phyloP scores from a whole-genome alignment of 2,113 vertebrate species.

The Panthera tigris region DNA sequence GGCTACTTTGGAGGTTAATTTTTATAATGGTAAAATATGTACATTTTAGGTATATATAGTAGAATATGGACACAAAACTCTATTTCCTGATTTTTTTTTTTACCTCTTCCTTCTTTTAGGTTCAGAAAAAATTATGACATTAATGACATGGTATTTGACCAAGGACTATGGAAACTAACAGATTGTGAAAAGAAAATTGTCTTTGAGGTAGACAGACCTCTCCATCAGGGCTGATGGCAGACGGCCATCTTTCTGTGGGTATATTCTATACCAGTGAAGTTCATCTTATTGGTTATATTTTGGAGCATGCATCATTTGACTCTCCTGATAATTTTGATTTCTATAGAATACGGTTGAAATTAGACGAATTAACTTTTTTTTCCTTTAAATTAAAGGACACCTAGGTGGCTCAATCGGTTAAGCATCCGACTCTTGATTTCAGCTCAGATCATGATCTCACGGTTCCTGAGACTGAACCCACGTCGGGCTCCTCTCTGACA shows the following conservation, averaged over 20 bases:
- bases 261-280: neutral
- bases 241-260: neutral
- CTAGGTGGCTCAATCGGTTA: no score
- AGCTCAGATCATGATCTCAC: no score
- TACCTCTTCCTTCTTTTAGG: neutral
- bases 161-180: neutral
- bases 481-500: no score
- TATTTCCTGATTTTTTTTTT: neutral
- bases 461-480: no score
- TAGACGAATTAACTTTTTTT: neutral
- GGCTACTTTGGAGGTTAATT: neutral
- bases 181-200: neutral
- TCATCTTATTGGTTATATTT: neutral
- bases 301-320: neutral
- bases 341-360: neutral
- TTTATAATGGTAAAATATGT: neutral
- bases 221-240: fast-evolving
- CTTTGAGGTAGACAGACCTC: neutral
- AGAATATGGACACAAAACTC: neutral
- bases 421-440: no score
- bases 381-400: no score
- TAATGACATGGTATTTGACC: neutral
- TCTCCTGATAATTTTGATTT: neutral
- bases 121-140: neutral
- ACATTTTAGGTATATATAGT: neutral